phyloP scores from a whole-genome alignment of 2,797 vertebrate genomes.

The Intellagama lesueurii region DNA sequence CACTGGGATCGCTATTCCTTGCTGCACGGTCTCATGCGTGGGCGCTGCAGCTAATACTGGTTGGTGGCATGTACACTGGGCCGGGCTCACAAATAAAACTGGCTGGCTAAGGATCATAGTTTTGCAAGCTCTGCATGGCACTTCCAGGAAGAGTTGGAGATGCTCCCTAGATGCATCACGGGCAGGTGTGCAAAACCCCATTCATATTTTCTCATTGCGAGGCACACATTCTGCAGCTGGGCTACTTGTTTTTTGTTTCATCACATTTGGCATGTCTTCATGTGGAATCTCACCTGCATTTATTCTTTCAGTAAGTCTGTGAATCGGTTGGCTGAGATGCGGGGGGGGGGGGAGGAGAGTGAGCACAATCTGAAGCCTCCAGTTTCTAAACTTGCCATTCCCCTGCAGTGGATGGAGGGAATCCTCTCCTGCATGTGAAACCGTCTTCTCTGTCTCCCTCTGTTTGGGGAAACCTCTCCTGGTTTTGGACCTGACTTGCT shows the following conservation, averaged over 20 bases:
- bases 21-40: not conserved
- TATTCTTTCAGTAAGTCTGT: not conserved
- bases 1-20: not conserved
- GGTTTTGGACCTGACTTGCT: not conserved
- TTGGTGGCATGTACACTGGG: not conserved
- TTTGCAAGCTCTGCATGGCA: not conserved
- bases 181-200: not conserved
- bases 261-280: not conserved
- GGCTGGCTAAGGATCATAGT: not conserved
- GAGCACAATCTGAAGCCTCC: not conserved
- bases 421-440: not conserved
- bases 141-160: not conserved
- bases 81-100: not conserved
- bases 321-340: not conserved
- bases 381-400: not conserved
- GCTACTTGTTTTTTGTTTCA: not conserved
- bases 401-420: not conserved
- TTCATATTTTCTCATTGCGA: too few species aligned
- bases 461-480: not conserved
- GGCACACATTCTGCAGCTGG: too few species aligned
- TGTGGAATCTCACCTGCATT: not conserved
- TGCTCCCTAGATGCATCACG: not conserved
- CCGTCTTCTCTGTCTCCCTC: too few species aligned
- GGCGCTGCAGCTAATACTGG: not conserved
- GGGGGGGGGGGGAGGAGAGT: not conserved